Conservation (phyloP, 2,113 vertebrate species). For the Hydropotes inermis region DNA sequence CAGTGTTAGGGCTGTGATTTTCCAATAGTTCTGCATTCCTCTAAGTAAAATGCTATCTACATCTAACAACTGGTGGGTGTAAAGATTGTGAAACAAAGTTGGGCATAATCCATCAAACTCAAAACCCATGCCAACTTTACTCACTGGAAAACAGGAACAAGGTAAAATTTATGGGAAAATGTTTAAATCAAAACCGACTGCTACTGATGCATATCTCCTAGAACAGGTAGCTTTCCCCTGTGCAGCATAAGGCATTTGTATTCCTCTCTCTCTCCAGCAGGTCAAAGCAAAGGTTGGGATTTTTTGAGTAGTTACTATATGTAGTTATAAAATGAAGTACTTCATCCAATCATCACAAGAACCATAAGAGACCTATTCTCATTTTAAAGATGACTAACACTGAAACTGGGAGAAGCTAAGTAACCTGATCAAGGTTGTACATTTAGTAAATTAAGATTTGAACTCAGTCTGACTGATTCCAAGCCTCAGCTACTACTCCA, state of each 20-base stretch:
- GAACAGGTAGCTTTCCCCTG: not conserved
- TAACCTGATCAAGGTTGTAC: not conserved
- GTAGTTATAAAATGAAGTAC: not conserved
- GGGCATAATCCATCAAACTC: slow-evolving; percentile 68
- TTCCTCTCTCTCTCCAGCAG: not conserved
- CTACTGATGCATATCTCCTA: slow-evolving; percentile 16
- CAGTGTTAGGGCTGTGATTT: slow-evolving; percentile 60
- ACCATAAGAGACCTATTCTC: not conserved
- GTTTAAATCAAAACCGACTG: slow-evolving; percentile 54
- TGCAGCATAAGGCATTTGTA: not conserved
- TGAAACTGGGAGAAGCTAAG: not conserved
- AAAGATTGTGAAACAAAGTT: slow-evolving; percentile 73
- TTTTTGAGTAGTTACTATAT: not conserved
- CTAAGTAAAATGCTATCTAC: slow-evolving; percentile 73
- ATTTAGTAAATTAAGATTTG: not conserved
- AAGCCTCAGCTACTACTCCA: not conserved
- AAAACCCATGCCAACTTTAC: slow-evolving; percentile 61
- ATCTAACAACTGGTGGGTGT: slow-evolving; percentile 70
- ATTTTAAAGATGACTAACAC: not conserved
- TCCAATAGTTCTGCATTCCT: slow-evolving; percentile 59
- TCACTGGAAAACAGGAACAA: slow-evolving; percentile 44
- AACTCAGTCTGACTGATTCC: not conserved
- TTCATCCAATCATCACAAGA: not conserved
- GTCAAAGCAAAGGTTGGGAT: not conserved
- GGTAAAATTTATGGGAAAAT: slow-evolving; percentile 60